These are phyloP conservation scores for Cynocephalus volans DNA, from an alignment of 2,113 vertebrate species.

Conservation along the genomic window DNA sequence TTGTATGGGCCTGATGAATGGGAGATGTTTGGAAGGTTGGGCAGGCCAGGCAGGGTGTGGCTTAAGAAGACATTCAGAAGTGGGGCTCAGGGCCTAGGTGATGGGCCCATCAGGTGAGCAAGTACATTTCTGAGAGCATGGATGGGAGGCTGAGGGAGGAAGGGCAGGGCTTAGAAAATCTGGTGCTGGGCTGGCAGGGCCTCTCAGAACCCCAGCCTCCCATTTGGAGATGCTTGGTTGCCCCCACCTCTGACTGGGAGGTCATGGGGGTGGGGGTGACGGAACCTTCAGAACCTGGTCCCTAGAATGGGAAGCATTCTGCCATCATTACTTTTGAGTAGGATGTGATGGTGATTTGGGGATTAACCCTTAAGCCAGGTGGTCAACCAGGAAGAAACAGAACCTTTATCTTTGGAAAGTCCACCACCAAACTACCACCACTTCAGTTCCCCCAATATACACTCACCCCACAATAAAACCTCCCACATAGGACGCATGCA, in stretches of 20 bases:
- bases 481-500: fast-evolving
- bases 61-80: not conserved
- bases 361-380: not conserved
- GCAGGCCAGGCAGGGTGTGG: not conserved
- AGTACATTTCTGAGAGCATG: not conserved
- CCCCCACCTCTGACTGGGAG: not conserved
- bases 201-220: not conserved
- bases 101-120: not conserved
- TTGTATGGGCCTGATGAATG: not conserved
- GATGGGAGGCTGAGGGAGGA: not conserved
- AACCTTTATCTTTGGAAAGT: slow-evolving; percentile 28
- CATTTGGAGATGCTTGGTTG: not conserved
- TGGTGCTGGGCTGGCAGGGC: not conserved
- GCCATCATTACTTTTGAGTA: not conserved
- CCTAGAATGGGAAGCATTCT: not conserved
- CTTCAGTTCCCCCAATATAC: not conserved
- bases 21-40: not conserved
- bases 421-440: not conserved
- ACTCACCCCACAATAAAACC: not conserved
- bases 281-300: not conserved
- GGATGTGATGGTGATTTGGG: not conserved
- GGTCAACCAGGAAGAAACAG: not conserved
- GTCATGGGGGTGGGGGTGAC: not conserved
- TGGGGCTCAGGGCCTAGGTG: not conserved
- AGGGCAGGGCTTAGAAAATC: not conserved